Evolutionary conservation across 2,113 vertebrate species (phyloP), one percentile per base, ranked within the genome.

Genomic region (Aegithalos caudatus): DNA sequence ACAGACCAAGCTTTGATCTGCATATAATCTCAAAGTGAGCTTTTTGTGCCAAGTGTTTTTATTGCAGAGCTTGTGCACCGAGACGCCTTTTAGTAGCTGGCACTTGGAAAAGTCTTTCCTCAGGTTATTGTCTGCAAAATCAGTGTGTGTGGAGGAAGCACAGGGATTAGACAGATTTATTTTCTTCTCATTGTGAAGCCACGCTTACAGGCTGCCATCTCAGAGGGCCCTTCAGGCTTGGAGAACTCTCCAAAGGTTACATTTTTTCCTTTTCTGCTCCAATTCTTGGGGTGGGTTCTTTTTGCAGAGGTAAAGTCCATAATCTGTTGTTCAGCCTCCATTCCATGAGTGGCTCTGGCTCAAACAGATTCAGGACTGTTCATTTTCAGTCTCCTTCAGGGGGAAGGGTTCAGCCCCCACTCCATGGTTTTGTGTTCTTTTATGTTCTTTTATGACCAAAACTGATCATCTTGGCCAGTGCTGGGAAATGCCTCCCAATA

Each of bases 131-230:
- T 95, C 56, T 96, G 82, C 73, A 77, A 44, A 91, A 64, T 86
- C 90, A 51, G 65, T 4, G 71, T 66, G 54, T 67, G 14, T 53
- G 56, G 83, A 93, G 86, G 88, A 80, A 64, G 62, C 78, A 61
- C 22, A 2, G 71, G 76, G 80, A 95, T 96, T 96, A 97, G 82
- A 40, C 42, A 87, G 96, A 89, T 87, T 94, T 86, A 35, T 90
- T 94, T 94, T 67, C 66, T 60, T 64, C 85, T 91, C 60, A 13
- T 88, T 71, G 45, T 92, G 80, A 76, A 89, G 67, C 58, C 48
- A 35, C 7, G 4, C 84, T 94, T 80, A 28, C 85, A 89, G 42
- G 58, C 85, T 88, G 76, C 67, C 42, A 27, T 77, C 58, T 79
- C 50, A 93, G 58, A 77, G 61, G 64, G 78, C 61, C 42, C 51